Evolutionary conservation across 2,113 vertebrate species (phyloP), one percentile per base, ranked within the genome.

Genomic region (Equus quagga): DNA sequence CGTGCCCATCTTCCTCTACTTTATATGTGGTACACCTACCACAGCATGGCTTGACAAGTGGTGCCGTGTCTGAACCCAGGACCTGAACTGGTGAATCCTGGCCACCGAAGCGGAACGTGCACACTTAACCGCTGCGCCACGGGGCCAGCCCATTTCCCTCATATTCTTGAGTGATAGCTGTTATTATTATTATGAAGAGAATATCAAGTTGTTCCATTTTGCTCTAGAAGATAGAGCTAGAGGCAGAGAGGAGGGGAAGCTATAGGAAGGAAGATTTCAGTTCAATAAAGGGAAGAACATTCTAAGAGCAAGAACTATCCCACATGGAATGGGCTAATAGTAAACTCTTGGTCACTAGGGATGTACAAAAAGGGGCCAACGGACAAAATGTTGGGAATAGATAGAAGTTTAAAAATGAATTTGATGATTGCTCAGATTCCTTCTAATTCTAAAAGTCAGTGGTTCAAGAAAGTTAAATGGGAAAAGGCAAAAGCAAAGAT

Each of bases 361-460:
- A 41, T n/a, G 51, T 49, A 5, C 18, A 36, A 83, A 94, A 92
- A 67, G 62, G 12, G 19, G 46, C 21, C n/a, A 0, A 87, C 8
- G 41, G n/a, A 80, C 46, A 83, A 81, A 44, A 46, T 88, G 17
- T 75, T 64, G 44, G 41, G 24, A 21, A 73, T 85, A 24, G 15
- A 69, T 31, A 95, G 60, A 67, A 73, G 44, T 85, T 76, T 82
- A 36, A 62, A 89, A 95, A 60, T 73, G 51, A 18, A 49, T 80
- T 49, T 82, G 36, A 44, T 87, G 18, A 70, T 91, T 75, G 33
- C 64, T 93, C 51, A 67, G 6, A 79, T 84, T 85, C 46, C 54
- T 85, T 78, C 88, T 90, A 78, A 92, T 88, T 62, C 12, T 94
- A 33, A 87, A 92, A 82, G 58, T 89, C 78, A 69, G 8, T 60